A percentile compares a stretch with the other conserved stretches of the same genome.
phyloP scores from a whole-genome alignment of 2,113 vertebrate species.

The Prunella himalayana region DNA sequence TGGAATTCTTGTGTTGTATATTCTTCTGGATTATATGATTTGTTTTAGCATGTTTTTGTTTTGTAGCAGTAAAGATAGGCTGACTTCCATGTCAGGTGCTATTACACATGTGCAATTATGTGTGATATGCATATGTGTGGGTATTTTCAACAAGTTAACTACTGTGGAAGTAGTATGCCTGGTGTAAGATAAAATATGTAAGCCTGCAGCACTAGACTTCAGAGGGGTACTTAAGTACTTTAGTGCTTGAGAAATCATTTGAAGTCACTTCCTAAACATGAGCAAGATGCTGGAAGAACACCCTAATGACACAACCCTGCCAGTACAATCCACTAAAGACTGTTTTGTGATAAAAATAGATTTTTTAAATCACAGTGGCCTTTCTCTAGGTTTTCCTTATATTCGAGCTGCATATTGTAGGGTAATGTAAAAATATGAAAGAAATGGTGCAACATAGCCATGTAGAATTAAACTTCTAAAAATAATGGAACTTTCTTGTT shows the following conservation, averaged over 20 bases:
- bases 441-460: not conserved
- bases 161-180: not conserved
- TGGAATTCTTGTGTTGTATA: not conserved
- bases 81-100: not conserved
- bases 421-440: not conserved
- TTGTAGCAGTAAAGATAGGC: not conserved
- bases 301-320: not conserved
- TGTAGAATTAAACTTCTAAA: not conserved
- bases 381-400: not conserved
- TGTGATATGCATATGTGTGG: not conserved
- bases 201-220: not conserved
- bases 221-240: not conserved
- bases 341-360: not conserved
- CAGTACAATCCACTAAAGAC: not conserved
- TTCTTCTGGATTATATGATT: not conserved
- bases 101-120: not conserved
- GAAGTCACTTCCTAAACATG: not conserved
- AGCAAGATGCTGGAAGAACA: not conserved
- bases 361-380: not conserved
- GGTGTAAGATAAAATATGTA: not conserved
- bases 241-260: not conserved
- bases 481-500: not conserved
- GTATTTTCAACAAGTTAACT: not conserved
- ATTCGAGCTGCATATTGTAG: not conserved
- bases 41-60: not conserved